Conservation (phyloP, 1,140 invertebrate genomes). For the Pseudomyrmex gracilis region DNA sequence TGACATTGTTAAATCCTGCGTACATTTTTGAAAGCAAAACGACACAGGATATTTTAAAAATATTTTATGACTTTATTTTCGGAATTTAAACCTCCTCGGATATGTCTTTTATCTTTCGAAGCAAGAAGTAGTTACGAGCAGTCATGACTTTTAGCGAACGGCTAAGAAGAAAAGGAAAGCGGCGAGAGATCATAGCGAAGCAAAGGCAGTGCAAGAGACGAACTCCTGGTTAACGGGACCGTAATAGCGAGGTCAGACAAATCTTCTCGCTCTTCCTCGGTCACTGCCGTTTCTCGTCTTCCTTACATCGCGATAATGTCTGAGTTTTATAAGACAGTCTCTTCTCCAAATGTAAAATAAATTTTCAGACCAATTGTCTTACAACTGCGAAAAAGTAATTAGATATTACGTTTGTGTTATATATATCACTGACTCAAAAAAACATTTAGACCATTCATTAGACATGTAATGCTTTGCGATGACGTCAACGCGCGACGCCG, state of each 20-base stretch:
- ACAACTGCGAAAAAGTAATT: too few relatives aligned
- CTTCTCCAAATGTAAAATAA: not conserved
- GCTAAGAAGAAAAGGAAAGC: constrained; percentile 29
- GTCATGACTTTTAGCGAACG: not conserved
- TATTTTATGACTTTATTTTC: not conserved
- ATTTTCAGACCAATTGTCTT: not conserved
- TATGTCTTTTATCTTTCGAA: not conserved
- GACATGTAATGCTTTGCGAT: constrained; percentile 57
- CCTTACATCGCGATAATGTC: not conserved
- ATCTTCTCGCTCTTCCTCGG: constrained; percentile 33
- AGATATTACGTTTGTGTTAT: not conserved
- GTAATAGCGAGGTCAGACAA: constrained; percentile 52
- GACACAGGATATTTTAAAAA: not conserved
- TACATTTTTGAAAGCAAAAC: too few relatives aligned
- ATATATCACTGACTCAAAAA: too few relatives aligned
- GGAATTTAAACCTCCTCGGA: not conserved
- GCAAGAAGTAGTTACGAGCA: not conserved
- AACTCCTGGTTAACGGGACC: constrained; percentile 74
- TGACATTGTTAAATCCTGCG: too few relatives aligned
- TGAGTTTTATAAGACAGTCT: not conserved
- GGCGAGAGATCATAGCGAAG: constrained; percentile 20
- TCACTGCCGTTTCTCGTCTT: constrained; percentile 9
- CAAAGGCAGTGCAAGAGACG: constrained; percentile 58
- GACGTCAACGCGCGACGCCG: constrained; percentile 65
- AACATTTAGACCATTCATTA: not conserved